phyloP scores from a whole-genome alignment of 2,797 vertebrate genomes.

The Cirrhinus mrigala region DNA sequence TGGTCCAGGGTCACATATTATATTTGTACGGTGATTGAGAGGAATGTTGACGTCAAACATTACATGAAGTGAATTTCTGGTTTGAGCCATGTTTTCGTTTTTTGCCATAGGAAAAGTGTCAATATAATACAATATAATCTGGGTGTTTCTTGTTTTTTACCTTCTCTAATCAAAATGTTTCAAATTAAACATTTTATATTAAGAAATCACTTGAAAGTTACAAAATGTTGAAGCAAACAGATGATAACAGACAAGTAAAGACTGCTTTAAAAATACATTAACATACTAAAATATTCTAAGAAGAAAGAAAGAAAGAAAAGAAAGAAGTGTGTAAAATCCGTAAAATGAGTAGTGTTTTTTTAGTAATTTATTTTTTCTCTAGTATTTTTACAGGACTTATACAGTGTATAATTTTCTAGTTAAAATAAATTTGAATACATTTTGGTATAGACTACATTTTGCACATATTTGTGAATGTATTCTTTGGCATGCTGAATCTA shows the following conservation, averaged over 20 bases:
- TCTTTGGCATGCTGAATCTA: background rate
- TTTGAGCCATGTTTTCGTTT: background rate
- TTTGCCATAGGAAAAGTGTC: background rate
- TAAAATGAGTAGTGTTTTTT: background rate
- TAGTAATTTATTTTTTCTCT: no score
- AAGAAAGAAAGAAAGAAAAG: background rate
- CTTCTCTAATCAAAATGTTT: background rate
- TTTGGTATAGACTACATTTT: background rate
- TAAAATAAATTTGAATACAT: background rate
- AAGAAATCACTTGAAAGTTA: background rate
- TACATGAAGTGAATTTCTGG: background rate
- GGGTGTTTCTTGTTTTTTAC: background rate
- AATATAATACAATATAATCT: background rate
- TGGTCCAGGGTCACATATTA: no score
- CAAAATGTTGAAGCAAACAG: background rate
- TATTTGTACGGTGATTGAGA: background rate
- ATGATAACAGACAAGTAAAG: background rate
- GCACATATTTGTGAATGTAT: background rate
- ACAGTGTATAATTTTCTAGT: background rate
- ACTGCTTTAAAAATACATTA: background rate
- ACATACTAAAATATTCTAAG: background rate
- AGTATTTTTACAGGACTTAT: background rate
- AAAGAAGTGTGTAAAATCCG: background rate
- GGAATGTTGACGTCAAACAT: background rate
- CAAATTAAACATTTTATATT: background rate